Evolutionary conservation across 2,113 vertebrate species (phyloP).

Genomic region (Hystrix brachyura): DNA sequence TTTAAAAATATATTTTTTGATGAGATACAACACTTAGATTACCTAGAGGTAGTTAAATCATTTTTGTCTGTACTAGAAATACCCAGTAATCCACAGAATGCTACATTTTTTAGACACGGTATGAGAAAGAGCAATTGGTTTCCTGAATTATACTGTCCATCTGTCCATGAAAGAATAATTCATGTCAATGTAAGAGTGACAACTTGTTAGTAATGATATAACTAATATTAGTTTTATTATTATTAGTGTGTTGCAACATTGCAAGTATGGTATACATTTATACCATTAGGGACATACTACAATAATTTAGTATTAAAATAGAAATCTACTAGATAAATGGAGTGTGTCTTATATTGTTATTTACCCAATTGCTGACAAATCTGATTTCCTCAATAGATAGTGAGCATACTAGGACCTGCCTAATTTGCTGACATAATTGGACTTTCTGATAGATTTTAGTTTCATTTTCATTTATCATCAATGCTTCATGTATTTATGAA

Average conservation of each 20-base stretch:
- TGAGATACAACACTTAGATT: not conserved
- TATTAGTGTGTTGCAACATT: slow-evolving; percentile 44
- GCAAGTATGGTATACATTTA: slow-evolving; percentile 52
- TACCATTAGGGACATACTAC: not conserved
- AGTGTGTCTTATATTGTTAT: slow-evolving; percentile 22
- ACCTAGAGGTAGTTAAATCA: slow-evolving; percentile 29
- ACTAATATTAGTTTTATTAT: slow-evolving; percentile 70
- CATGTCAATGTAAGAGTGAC: slow-evolving; percentile 44
- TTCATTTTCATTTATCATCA: slow-evolving; percentile 1
- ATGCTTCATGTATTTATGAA: not conserved
- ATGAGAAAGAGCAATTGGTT: slow-evolving; percentile 46
- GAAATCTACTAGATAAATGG: slow-evolving; percentile 25
- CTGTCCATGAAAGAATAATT: slow-evolving; percentile 69
- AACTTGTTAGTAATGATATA: slow-evolving; percentile 64
- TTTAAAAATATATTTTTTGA: slow-evolving; percentile 40
- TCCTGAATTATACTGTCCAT: slow-evolving; percentile 63
- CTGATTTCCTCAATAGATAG: slow-evolving; percentile 31
- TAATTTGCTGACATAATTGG: not conserved
- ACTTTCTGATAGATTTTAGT: not conserved
- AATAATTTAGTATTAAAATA: slow-evolving; percentile 63
- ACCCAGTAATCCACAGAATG: not conserved
- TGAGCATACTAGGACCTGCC: not conserved
- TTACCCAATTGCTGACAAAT: slow-evolving; percentile 58
- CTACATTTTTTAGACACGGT: not conserved
- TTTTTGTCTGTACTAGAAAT: slow-evolving; percentile 54